These are phyloP conservation scores for Gobionotothen gibberifrons DNA, from an alignment of 2,797 vertebrate genomes.

Conservation along the genomic window DNA sequence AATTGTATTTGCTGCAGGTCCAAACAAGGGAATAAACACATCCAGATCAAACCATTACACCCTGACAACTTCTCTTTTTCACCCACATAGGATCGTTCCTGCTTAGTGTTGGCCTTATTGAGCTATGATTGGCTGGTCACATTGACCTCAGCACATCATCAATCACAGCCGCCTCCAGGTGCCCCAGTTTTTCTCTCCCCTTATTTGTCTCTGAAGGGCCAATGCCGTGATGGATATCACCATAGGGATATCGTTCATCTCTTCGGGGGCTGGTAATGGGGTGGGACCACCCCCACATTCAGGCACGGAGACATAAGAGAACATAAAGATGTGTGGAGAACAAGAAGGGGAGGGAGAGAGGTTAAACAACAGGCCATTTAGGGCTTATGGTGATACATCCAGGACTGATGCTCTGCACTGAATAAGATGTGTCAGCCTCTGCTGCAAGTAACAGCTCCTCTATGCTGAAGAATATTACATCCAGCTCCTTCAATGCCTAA, in stretches of 20 bases:
- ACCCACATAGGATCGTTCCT: slow-evolving; percentile 30
- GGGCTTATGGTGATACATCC: slow-evolving; percentile 51
- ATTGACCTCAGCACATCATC: slow-evolving; percentile 72
- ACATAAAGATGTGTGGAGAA: slow-evolving; percentile 28
- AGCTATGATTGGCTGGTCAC: slow-evolving; percentile 78
- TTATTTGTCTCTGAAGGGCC: slow-evolving; percentile 68
- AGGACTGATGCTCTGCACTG: slow-evolving; percentile 40
- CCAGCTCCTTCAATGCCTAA: slow-evolving; percentile 34
- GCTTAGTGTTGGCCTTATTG: slow-evolving; percentile 67
- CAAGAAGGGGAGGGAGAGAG: slow-evolving; percentile 8
- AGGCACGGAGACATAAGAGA: slow-evolving; percentile 42
- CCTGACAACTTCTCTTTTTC: slow-evolving; percentile 34
- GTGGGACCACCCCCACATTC: slow-evolving; percentile 58
- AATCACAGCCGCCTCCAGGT: slow-evolving; percentile 70
- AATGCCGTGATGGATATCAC: slow-evolving; percentile 70
- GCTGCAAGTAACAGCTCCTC: slow-evolving; percentile 17
- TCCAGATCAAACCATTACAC: slow-evolving; percentile 39
- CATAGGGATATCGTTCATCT: slow-evolving; percentile 68
- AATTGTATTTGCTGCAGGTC: slow-evolving; percentile 21
- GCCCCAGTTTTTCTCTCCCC: slow-evolving; percentile 46
- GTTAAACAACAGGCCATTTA: slow-evolving; percentile 57
- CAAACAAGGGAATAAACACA: slow-evolving; percentile 23
- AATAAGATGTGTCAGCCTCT: slow-evolving; percentile 52
- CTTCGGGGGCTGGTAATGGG: slow-evolving; percentile 57
- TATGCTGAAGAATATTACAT: slow-evolving; percentile 27